Evolutionary conservation across 2,113 vertebrate genomes (phyloP).

Genomic region (Oreochromis niloticus): DNA sequence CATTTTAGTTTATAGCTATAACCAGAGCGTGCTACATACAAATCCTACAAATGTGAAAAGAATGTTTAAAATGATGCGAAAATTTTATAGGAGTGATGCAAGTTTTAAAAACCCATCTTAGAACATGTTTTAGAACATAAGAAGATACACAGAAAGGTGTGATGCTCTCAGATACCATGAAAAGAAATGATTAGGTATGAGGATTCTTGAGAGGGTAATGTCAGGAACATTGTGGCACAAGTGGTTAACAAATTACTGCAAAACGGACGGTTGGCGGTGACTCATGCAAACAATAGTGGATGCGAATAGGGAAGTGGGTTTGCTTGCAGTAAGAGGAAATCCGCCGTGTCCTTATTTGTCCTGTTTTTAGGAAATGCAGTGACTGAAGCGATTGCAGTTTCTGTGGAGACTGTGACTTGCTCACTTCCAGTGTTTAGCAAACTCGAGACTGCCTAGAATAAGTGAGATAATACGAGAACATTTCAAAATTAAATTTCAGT

Average conservation of each 20-base stretch:
- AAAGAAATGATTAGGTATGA: neutral
- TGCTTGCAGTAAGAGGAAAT: conserved; percentile 53
- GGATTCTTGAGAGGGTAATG: neutral
- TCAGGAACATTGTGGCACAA: neutral
- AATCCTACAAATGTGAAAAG: neutral
- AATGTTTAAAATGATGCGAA: neutral
- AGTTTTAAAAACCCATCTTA: neutral
- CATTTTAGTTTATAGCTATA: neutral
- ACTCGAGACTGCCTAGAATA: neutral
- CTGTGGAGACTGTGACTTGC: conserved; percentile 19
- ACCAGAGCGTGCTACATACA: neutral
- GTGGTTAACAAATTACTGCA: neutral
- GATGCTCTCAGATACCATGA: neutral
- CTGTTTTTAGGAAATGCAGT: conserved; percentile 24
- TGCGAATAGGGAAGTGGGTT: conserved; percentile 28
- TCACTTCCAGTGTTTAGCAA: neutral
- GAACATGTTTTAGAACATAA: neutral
- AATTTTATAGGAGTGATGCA: neutral
- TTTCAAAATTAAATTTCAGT: neutral
- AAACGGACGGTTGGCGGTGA: conserved; percentile 5
- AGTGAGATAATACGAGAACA: neutral
- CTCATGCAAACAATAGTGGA: conserved; percentile 27
- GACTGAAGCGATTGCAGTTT: conserved; percentile 41
- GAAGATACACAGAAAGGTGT: neutral
- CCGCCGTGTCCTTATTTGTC: conserved; percentile 50